Evolutionary conservation across 2,113 vertebrate species (phyloP).

Genomic region (Vicugna pacos): DNA sequence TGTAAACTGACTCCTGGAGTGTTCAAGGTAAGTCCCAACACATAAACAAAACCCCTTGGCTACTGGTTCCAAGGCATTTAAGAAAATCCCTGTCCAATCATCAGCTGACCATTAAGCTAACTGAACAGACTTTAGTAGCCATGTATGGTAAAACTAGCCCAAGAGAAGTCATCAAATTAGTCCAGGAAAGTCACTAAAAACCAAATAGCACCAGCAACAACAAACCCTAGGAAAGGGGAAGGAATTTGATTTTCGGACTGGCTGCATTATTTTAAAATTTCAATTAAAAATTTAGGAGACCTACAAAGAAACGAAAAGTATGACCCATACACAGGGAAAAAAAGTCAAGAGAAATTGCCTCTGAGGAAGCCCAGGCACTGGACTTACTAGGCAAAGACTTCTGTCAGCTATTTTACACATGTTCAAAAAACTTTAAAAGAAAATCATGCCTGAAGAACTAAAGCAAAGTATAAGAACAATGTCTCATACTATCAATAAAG

Average conservation of each 20-base stretch:
- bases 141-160: not conserved
- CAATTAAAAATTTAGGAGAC: not conserved
- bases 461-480: not conserved
- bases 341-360: not conserved
- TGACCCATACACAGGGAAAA: not conserved
- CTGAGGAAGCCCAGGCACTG: not conserved
- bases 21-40: not conserved
- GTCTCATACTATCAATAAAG: not conserved
- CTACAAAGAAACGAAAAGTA: not conserved
- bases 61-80: not conserved
- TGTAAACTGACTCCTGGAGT: not conserved
- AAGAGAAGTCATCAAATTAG: not conserved
- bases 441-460: not conserved
- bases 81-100: constrained; percentile 10
- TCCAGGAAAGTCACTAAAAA: constrained; percentile 22
- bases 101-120: constrained; percentile 26
- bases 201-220: constrained; percentile 22
- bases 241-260: constrained; percentile 12
- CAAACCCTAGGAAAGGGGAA: not conserved
- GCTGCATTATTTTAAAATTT: not conserved
- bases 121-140: not conserved
- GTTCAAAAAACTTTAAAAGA: not conserved
- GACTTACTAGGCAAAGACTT: not conserved
- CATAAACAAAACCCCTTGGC: not conserved
- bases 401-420: not conserved